Evolutionary conservation across 1,140 invertebrate species (phyloP), one percentile per base, ranked within the genome.

Genomic region (Heliconius melpomene): DNA sequence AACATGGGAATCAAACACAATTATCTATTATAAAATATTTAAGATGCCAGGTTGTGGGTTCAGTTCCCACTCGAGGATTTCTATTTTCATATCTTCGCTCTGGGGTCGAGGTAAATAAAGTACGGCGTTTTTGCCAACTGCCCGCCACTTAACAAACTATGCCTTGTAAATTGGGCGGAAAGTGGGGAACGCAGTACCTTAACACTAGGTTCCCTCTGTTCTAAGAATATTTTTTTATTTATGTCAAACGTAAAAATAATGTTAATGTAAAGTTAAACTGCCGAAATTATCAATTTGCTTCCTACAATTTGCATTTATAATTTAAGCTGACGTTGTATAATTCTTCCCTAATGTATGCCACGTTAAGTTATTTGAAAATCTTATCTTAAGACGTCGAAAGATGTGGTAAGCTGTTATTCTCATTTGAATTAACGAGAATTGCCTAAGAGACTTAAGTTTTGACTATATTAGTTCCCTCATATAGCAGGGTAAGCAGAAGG

Each of bases 361-460:
- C 72, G 72, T 50, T 66, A 66, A 54, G 46, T 52, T 57, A 78
- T 36, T 72, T 78, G 46, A 78, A 78, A 50, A 16, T 70, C 76
- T 78, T 78, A 78, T 78, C 76, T 78, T 50, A 46, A 60, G 23
- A 76, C 74, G 76, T 66, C n/a, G 70, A 72, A 29, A 72, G 70
- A 78, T 29, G 46, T 72, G 71, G 38, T 72, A 78, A 78, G 46
- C 40, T 72, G 16, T 78, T 66, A 66, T 66, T 72, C 38, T 50
- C 66, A 36, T 46, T 50, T 78, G 46, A 78, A 78, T 72, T 73
- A 72, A 83, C 74, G 74, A 75, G 52, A 78, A 78, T 72, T 80
- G 38, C 26, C 66, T 54, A 72, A 72, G 54, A 75, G 18, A 60
- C 16, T 75, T 16, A 60, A 18, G 50, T 52, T 52, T 52, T 20